Evolutionary conservation across 2,113 vertebrate species (phyloP).

Genomic region (Tetrao urogallus): DNA sequence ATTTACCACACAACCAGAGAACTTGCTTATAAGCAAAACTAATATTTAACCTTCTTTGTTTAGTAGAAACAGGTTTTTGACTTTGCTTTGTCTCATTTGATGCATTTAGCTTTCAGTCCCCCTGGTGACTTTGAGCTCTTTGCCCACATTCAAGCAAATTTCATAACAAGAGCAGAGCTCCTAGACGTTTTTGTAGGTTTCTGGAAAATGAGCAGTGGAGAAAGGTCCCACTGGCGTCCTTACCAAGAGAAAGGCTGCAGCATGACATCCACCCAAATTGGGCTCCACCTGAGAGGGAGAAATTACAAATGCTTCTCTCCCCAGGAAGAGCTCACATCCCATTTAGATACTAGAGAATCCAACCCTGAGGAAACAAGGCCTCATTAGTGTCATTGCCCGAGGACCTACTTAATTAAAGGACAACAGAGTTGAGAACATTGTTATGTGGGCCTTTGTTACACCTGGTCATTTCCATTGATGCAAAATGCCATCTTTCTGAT

Average conservation of each 20-base stretch:
- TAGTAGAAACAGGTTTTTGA: background rate
- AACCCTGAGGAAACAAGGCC: slow-evolving; percentile 65
- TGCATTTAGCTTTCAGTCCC: background rate
- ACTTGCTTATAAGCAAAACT: background rate
- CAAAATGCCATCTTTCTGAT: slow-evolving; percentile 67
- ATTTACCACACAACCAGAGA: background rate
- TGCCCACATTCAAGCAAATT: slow-evolving; percentile 1
- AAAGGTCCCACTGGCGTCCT: background rate
- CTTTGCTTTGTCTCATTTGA: background rate
- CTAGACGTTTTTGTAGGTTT: background rate
- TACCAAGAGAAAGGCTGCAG: slow-evolving; percentile 46
- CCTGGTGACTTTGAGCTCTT: background rate
- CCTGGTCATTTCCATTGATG: slow-evolving; percentile 67
- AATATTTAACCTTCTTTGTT: background rate
- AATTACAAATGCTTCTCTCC: slow-evolving; percentile 44
- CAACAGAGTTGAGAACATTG: slow-evolving; percentile 57
- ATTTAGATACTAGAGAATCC: slow-evolving; percentile 65
- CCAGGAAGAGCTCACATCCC: slow-evolving; percentile 54
- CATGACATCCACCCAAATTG: slow-evolving; percentile 27
- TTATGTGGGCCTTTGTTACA: slow-evolving; percentile 61
- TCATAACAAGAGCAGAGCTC: background rate
- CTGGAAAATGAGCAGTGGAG: background rate
- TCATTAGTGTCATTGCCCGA: slow-evolving; percentile 50
- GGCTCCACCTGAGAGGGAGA: slow-evolving; percentile 33
- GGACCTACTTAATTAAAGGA: slow-evolving; percentile 68